These are phyloP conservation scores for Drosophila tsacasi DNA, from an alignment of 1,140 invertebrate genomes.

Conservation along the genomic window DNA sequence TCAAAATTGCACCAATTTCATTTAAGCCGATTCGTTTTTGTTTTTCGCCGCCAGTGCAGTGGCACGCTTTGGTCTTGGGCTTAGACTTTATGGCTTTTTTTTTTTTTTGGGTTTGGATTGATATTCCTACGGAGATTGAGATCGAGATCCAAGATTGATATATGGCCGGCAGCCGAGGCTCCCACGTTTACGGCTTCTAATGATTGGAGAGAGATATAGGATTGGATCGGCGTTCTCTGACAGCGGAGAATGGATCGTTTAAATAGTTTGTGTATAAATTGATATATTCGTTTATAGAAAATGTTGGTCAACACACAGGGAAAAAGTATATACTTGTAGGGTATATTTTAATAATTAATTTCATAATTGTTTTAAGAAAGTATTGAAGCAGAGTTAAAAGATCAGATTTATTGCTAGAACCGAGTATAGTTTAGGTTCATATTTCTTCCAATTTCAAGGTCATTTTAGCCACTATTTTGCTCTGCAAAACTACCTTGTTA, in stretches of 20 bases:
- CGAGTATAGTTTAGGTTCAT: not conserved
- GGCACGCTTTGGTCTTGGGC: constrained; percentile 58
- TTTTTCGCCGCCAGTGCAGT: constrained; percentile 59
- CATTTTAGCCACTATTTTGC: not conserved
- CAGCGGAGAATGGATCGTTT: constrained; percentile 62
- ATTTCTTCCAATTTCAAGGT: not conserved
- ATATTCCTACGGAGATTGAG: constrained; percentile 44
- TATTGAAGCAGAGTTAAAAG: not conserved
- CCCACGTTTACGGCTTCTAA: constrained; percentile 73
- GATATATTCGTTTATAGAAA: constrained; percentile 52
- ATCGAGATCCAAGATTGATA: constrained; percentile 60
- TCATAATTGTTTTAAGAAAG: not conserved
- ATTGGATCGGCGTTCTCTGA: constrained; percentile 33
- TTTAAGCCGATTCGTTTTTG: constrained; percentile 64
- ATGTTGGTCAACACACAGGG: not conserved
- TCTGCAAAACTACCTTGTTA: not conserved
- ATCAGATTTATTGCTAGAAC: not conserved
- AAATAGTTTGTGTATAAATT: constrained; percentile 54
- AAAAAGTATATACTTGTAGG: not conserved
- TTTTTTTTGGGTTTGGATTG: constrained; percentile 22
- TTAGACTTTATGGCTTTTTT: constrained; percentile 21
- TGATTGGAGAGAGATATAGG: constrained; percentile 22
- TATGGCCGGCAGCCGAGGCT: constrained; percentile 64
- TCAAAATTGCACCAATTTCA: constrained; percentile 83
- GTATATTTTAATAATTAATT: not conserved